phyloP scores from a whole-genome alignment of 2,113 vertebrate genomes.

The Ivindomyrus marchei region DNA sequence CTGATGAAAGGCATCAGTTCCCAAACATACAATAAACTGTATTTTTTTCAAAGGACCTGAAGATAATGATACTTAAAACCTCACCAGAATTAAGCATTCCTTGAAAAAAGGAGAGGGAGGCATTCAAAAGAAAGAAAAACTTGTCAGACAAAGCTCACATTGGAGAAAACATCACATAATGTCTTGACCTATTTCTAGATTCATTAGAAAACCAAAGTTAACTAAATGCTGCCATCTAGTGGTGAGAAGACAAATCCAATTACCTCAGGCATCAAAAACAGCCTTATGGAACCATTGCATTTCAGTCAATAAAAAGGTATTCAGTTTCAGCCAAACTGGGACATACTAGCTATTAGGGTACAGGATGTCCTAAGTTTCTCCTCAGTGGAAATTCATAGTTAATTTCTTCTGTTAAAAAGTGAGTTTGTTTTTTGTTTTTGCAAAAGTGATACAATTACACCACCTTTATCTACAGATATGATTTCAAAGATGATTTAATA shows the following conservation, averaged over 20 bases:
- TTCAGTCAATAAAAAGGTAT: not conserved
- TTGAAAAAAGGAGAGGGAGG: not conserved
- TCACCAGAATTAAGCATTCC: not conserved
- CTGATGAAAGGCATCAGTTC: not conserved
- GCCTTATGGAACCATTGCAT: not conserved
- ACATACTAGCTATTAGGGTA: no score
- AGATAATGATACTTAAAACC: not conserved
- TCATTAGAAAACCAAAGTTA: not conserved
- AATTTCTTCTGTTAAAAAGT: no score
- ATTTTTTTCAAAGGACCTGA: not conserved
- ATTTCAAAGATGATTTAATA: no score
- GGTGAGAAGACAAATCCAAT: not conserved
- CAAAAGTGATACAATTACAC: no score
- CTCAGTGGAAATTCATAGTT: no score
- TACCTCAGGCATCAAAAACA: not conserved
- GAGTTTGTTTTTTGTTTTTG: no score
- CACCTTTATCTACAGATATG: no score
- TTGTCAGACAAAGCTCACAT: not conserved
- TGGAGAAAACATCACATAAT: not conserved
- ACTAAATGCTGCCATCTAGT: constrained; percentile 17
- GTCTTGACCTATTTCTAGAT: not conserved
- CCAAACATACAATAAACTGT: not conserved
- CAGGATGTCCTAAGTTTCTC: no score
- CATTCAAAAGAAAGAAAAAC: not conserved
- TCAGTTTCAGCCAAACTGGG: not conserved